Conservation (phyloP, 1,140 invertebrate species). For the Armadillidium nasatum region DNA sequence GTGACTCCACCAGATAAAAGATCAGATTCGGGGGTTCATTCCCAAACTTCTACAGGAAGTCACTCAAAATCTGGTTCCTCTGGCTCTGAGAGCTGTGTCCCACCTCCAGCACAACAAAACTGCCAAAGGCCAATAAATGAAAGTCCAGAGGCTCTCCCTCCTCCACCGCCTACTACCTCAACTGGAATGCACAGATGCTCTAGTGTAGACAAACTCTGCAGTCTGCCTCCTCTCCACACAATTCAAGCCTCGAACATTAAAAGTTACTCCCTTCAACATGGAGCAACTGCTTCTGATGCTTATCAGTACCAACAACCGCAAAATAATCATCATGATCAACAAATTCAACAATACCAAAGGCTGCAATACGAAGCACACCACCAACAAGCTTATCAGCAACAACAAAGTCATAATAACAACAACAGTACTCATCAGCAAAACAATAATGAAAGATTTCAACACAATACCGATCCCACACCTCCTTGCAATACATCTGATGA, state of each 20-base stretch:
- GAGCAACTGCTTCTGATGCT: conserved; percentile 29
- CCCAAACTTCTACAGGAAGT: conserved; percentile 41
- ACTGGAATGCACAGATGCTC: conserved; percentile 29
- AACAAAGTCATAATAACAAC: conserved; percentile 1
- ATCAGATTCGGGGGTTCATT: conserved; percentile 43
- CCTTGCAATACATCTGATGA: background rate
- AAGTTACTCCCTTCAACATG: conserved; percentile 39
- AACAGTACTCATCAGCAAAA: conserved; percentile 4
- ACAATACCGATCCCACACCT: background rate
- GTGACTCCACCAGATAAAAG: conserved; percentile 44
- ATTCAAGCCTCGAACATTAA: conserved; percentile 34
- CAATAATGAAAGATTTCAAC: background rate
- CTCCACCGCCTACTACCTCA: conserved; percentile 22
- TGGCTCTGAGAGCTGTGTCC: conserved; percentile 42
- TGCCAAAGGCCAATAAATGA: background rate
- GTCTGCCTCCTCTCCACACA: conserved; percentile 29
- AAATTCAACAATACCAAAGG: background rate
- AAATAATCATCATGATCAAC: background rate
- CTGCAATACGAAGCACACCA: background rate
- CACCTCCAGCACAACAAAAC: conserved; percentile 7
- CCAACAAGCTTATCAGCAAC: conserved; percentile 14
- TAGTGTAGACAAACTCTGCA: conserved; percentile 43
- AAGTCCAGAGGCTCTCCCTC: conserved; percentile 18
- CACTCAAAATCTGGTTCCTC: conserved; percentile 44
- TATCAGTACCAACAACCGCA: conserved; percentile 8